Evolutionary conservation across 2,888 invertebrate species (phyloP).

Genomic region (Hydraecia micacea): DNA sequence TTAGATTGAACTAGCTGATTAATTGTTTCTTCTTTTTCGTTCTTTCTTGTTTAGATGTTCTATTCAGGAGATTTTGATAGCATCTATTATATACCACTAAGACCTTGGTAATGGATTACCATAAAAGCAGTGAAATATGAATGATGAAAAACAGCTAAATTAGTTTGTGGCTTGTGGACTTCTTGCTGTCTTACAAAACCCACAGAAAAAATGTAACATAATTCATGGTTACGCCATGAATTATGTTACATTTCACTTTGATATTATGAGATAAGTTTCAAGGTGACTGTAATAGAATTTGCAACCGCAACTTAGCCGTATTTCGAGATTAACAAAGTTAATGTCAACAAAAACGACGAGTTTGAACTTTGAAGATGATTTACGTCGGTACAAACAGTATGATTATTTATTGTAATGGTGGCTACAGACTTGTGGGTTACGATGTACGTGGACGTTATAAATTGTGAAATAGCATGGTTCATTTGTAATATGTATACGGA

Average conservation of each 20-base stretch:
- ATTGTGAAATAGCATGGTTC: not conserved
- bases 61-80: too few relatives aligned
- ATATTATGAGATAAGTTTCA: slow-evolving; percentile 44
- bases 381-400: slow-evolving; percentile 3
- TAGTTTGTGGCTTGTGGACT: not conserved
- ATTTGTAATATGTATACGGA: not conserved
- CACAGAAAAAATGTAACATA: slow-evolving; percentile 11
- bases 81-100: not conserved
- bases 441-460: too few relatives aligned
- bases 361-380: slow-evolving; percentile 28
- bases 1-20: slow-evolving; percentile 18
- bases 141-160: not conserved
- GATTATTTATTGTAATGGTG: slow-evolving; percentile 19
- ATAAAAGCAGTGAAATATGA: not conserved
- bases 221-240: too few relatives aligned
- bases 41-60: not conserved
- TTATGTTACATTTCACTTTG: slow-evolving; percentile 16
- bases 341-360: slow-evolving; percentile 42
- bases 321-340: slow-evolving; percentile 50
- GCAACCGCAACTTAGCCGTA: slow-evolving; percentile 35
- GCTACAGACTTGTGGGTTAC: not conserved
- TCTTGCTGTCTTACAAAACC: not conserved
- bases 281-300: slow-evolving; percentile 32
- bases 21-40: slow-evolving; percentile 10
- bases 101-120: not conserved